phyloP scores from a whole-genome alignment of 2,113 vertebrate species.

The Macroglossus sobrinus region DNA sequence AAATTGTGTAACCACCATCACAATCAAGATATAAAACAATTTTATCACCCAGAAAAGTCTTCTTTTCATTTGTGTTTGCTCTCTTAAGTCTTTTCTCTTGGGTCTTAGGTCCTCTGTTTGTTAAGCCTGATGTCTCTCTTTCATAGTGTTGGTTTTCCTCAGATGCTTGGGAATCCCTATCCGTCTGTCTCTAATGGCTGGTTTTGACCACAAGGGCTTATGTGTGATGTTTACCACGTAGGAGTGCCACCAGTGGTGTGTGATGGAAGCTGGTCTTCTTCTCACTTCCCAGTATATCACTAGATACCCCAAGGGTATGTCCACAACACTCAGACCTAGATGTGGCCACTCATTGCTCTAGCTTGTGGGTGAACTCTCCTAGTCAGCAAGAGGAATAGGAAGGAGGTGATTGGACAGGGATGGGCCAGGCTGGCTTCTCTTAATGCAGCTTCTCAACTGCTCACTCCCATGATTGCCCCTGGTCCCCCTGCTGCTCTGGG shows the following conservation, averaged over 20 bases:
- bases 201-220: background rate
- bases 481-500: background rate
- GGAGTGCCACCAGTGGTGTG: background rate
- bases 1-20: background rate
- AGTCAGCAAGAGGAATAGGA: background rate
- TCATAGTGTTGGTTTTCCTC: background rate
- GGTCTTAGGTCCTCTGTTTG: background rate
- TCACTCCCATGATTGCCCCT: background rate
- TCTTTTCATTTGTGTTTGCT: background rate
- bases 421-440: background rate
- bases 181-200: background rate
- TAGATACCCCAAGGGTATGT: background rate
- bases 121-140: background rate
- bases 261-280: background rate
- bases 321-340: background rate
- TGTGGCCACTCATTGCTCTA: background rate
- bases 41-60: background rate
- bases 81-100: background rate
- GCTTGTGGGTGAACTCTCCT: background rate
- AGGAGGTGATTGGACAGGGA: background rate
- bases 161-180: background rate
- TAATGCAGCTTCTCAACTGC: accelerated
- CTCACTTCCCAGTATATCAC: background rate
- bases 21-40: background rate
- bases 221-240: background rate